A percentile compares a stretch with the other conserved stretches of the same genome.
These are phyloP conservation scores for Drosophila borborema DNA, from an alignment of 2,888 invertebrate genomes.

Conservation along the genomic window DNA sequence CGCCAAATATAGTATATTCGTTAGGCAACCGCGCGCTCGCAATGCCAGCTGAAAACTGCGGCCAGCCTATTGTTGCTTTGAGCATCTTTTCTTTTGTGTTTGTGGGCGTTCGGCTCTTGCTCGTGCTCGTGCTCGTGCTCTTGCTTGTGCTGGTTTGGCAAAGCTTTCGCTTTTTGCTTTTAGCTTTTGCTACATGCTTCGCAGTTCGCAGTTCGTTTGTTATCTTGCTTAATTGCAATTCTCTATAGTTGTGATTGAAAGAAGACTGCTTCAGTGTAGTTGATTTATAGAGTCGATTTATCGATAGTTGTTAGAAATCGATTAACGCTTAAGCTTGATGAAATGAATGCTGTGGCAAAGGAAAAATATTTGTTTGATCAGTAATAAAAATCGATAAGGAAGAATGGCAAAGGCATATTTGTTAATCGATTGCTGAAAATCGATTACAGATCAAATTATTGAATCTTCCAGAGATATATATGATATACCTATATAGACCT, in stretches of 20 bases:
- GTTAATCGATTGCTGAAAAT: too few relatives aligned
- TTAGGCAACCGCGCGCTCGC: conserved; percentile 36
- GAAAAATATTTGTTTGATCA: too few relatives aligned
- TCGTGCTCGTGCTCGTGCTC: conserved; percentile 23
- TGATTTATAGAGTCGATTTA: neutral
- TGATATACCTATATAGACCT: too few relatives aligned
- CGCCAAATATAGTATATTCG: conserved; percentile 13
- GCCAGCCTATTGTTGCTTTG: conserved; percentile 23
- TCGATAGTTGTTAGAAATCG: conserved; percentile 12
- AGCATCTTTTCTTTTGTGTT: conserved; percentile 6
- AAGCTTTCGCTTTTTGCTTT: conserved; percentile 25
- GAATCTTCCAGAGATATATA: too few relatives aligned
- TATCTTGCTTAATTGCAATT: neutral
- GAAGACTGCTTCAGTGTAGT: neutral
- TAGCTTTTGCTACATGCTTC: neutral
- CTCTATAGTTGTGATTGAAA: neutral
- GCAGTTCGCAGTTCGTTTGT: neutral
- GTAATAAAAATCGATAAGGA: too few relatives aligned
- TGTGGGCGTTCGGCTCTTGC: conserved; percentile 23
- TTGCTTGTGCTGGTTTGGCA: conserved; percentile 19
- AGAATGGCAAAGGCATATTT: too few relatives aligned
- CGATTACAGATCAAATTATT: neutral
- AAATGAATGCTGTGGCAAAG: too few relatives aligned
- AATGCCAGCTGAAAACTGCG: conserved; percentile 44
- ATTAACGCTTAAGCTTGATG: neutral